Evolutionary conservation across 2,797 vertebrate genomes (phyloP), one percentile per base, ranked within the genome.

Genomic region (Hypotaenidia okinawae): DNA sequence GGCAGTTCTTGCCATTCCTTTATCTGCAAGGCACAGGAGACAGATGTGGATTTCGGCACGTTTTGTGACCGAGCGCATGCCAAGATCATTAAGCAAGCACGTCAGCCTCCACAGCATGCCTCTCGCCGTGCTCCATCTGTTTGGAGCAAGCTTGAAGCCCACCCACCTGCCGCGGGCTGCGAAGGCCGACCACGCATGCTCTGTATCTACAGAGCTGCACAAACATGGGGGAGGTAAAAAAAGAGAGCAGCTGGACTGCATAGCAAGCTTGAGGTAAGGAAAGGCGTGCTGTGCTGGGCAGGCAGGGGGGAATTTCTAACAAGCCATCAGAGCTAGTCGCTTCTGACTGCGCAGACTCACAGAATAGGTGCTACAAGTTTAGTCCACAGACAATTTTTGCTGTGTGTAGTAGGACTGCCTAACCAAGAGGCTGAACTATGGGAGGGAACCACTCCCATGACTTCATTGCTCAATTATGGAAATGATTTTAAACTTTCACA

Each of bases 41-140:
- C 76, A 86, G 74, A 62, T 76, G 94, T 82, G 86, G 45, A 77
- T 90, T 84, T 84, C 77, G 66, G 93, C 93, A 95, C 88, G 9
- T 87, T 94, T 52, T 89, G 66, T 84, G 84, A 69, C 13, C 16
- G 7, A 82, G 67, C 0, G 23, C 68, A 70, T 15, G 80, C 90
- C 88, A 95, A 95, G 67, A 89, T 39, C 84, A 89, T 93, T 73
- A 76, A 86, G 73, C 28, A 84, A 72, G 17, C 67, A 88, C 1
- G 12, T 63, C 92, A 92, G 59, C 22, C 70, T 91, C 85, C n/a
- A 39, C 77, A 24, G 79, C 23, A 78, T 0, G 15, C 43, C 80
- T 81, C 85, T 30, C 57, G 66, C 30, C 3, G 4, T 8, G 62
- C 79, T 95, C 80, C 93, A 87, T 94, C 77, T 94, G 90, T 33